Evolutionary conservation across 2,113 vertebrate genomes (phyloP), one percentile per base, ranked within the genome.

Genomic region (Gallinago paraguaiae): DNA sequence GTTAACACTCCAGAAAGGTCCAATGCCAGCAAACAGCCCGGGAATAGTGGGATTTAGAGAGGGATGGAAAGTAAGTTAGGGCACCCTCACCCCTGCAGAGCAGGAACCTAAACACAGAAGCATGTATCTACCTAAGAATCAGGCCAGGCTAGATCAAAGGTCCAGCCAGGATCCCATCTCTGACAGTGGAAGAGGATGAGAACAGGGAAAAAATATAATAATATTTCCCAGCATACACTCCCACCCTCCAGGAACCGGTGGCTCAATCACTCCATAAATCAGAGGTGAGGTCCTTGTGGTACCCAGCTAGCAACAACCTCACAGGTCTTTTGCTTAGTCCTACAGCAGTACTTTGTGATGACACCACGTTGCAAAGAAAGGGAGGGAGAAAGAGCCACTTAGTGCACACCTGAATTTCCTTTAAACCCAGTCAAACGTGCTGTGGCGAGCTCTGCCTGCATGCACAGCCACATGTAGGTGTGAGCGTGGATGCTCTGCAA

Each of bases 1-100:
- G 77, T 63, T 82, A 81, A 69, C 74, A 33, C 63, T 71, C 54
- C 92, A 86, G 68, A 74, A 95, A 82, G 78, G 50, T 68, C 82
- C 30, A 6, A 3, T 3, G 39, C 60, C 86, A 93, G 53, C 0
- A 3, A 80, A 72, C 20, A 76, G 45, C 53, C 68, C 1, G 11
- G 92, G 67, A 94, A 56, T 0, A 2, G 41, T 30, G 68, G 48
- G 88, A 81, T 68, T 43, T 70, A 67, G 56, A 5, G 2, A 60
- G 69, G 56, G 85, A 81, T 16, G 17, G 74, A 27, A 86, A 67
- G n/a, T 7, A 41, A 65, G 28, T 22, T 31, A 54, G 50, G 41
- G 51, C 53, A 45, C 37, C 30, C 19, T 69, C 68, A 65, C 17
- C 67, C 54, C 64, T n/a, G 75, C 64, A 79, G 50, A 86, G 70